Conservation (phyloP, 2,797 vertebrate species). For the Sebastes oblongus region DNA sequence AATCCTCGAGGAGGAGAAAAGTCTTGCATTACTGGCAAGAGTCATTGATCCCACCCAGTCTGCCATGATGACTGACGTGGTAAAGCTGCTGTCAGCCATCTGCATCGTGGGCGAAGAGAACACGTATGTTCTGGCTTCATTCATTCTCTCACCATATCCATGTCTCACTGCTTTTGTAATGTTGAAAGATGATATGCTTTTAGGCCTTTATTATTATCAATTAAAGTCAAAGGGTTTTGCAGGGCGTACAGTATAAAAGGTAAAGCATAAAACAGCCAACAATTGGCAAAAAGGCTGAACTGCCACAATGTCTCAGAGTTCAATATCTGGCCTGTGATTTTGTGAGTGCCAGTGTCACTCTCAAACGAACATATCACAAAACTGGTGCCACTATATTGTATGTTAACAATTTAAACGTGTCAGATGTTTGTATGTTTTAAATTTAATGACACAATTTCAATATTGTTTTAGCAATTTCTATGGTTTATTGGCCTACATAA, state of each 20-base stretch:
- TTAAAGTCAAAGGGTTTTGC: neutral
- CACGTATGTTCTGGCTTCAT: constrained; percentile 84
- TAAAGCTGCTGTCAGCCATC: constrained; percentile 96
- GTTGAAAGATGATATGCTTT: neutral
- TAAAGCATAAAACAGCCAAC: neutral
- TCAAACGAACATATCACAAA: neutral
- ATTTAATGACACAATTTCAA: no score
- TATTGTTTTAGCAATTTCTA: no score
- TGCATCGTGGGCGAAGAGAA: constrained; percentile 98
- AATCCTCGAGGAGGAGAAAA: constrained; percentile 94
- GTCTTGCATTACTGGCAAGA: constrained; percentile 89
- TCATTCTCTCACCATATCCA: constrained; percentile 6
- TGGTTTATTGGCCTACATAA: no score
- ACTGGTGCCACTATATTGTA: neutral
- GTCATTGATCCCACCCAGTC: constrained; percentile 91
- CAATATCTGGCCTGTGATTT: neutral
- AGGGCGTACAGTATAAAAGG: neutral
- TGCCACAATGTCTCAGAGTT: neutral
- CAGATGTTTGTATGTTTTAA: no score
- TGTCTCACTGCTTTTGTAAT: constrained; percentile 2
- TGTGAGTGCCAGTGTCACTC: neutral
- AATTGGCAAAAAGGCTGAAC: neutral
- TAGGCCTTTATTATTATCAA: neutral
- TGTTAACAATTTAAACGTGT: neutral
- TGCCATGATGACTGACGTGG: constrained; percentile 95